A percentile compares a stretch with the other conserved stretches of the same genome.
Conservation (phyloP, 2,888 invertebrate species). For the Dicranocentrus wangi region DNA sequence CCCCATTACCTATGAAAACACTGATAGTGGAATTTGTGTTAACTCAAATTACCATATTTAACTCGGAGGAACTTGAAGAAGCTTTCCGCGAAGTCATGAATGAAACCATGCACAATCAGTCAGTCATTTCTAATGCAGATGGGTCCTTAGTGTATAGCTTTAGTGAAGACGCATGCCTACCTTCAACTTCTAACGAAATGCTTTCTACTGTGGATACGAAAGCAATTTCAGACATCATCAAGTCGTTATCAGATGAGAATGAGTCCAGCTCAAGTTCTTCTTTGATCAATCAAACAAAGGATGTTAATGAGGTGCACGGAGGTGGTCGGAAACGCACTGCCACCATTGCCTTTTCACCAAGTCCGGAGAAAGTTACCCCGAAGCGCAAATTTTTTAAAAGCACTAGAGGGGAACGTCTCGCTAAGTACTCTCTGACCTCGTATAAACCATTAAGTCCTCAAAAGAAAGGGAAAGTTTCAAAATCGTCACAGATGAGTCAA, state of each 20-base stretch:
- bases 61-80: slow-evolving; percentile 16
- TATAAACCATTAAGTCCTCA: slow-evolving; percentile 54
- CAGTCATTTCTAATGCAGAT: slow-evolving; percentile 27
- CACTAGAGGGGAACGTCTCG: slow-evolving; percentile 20
- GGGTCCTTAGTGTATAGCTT: slow-evolving; percentile 34
- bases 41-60: slow-evolving; percentile 28
- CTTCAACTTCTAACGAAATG: slow-evolving; percentile 27
- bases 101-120: slow-evolving; percentile 8
- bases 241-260: slow-evolving; percentile 17
- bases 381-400: slow-evolving; percentile 69
- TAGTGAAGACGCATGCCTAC: slow-evolving; percentile 52
- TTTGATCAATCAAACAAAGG: too few species aligned
- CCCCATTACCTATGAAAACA: slow-evolving; percentile 16
- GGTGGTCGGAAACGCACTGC: slow-evolving; percentile 49
- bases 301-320: too few species aligned
- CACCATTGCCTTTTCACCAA: slow-evolving; percentile 64
- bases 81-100: slow-evolving; percentile 24
- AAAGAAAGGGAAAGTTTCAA: slow-evolving; percentile 35
- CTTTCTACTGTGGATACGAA: slow-evolving; percentile 11
- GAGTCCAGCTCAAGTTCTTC: too few species aligned
- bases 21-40: slow-evolving; percentile 49
- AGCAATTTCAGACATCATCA: slow-evolving; percentile 27
- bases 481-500: too few species aligned
- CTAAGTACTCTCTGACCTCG: slow-evolving; percentile 8
- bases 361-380: slow-evolving; percentile 63